Percentiles rank a stretch among this genome's conserved stretches.
phyloP scores from a whole-genome alignment of 2,888 invertebrate genomes.

The Odontocerum albicorne region DNA sequence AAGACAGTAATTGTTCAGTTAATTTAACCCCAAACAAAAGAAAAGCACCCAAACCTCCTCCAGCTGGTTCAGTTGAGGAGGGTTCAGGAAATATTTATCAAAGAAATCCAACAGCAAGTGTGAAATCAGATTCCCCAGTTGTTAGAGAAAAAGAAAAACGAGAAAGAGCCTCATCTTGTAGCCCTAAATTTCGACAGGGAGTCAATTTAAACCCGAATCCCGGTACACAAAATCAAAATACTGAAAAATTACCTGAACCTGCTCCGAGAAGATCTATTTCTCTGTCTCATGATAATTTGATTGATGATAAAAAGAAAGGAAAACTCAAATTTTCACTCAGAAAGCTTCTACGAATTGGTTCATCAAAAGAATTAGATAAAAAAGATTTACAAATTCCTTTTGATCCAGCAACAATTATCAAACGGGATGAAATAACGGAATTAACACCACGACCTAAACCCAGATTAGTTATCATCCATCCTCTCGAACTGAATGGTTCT shows the following conservation, averaged over 20 bases:
- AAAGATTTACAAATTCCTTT: slow-evolving; percentile 51
- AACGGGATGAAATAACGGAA: slow-evolving; percentile 58
- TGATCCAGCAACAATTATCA: slow-evolving; percentile 54
- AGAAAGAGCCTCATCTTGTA: slow-evolving; percentile 66
- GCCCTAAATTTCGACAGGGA: slow-evolving; percentile 60
- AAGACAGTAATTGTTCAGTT: slow-evolving; percentile 58
- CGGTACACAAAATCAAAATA: slow-evolving; percentile 28
- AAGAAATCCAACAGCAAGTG: slow-evolving; percentile 57
- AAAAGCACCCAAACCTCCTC: slow-evolving; percentile 76
- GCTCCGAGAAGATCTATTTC: slow-evolving; percentile 71
- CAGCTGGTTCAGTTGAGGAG: slow-evolving; percentile 53
- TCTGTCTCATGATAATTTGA: slow-evolving; percentile 73
- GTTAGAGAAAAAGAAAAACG: slow-evolving; percentile 76
- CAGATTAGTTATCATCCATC: slow-evolving; percentile 84
- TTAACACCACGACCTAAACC: slow-evolving; percentile 68
- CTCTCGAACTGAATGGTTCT: slow-evolving; percentile 80
- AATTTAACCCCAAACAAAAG: slow-evolving; percentile 65
- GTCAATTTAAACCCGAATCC: slow-evolving; percentile 46
- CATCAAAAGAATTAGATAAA: slow-evolving; percentile 69
- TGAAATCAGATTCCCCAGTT: slow-evolving; percentile 68
- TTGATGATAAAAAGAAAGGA: slow-evolving; percentile 65
- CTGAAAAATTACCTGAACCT: slow-evolving; percentile 62
- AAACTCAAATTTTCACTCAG: slow-evolving; percentile 77
- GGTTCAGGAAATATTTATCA: slow-evolving; percentile 58
- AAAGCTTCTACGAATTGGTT: slow-evolving; percentile 79